A percentile compares a stretch with the other conserved stretches of the same genome.
phyloP scores from a whole-genome alignment of 37 sponge, comb jelly and placozoan genomes.

The Ephydatia muelleri region DNA sequence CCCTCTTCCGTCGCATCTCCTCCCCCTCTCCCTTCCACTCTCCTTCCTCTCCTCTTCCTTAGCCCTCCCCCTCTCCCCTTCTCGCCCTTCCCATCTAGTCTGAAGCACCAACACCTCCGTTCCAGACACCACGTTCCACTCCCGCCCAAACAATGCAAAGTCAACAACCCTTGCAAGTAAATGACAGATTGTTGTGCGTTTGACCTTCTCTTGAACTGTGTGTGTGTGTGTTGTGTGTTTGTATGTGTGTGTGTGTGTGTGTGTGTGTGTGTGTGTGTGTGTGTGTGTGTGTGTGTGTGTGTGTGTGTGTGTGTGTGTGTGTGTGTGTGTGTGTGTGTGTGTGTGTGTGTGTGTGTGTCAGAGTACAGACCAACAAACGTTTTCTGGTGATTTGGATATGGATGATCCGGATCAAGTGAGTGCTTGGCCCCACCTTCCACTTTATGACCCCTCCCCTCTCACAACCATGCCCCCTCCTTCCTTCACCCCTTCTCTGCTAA shows the following conservation, averaged over 20 bases:
- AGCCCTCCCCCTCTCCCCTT: neutral
- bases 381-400: neutral
- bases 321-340: conserved; percentile 18
- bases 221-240: neutral
- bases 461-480: too few species aligned
- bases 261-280: conserved; percentile 33
- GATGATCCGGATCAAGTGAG: neutral
- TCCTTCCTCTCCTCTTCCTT: too few species aligned
- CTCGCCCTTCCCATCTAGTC: neutral
- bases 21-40: too few species aligned
- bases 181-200: neutral
- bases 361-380: neutral
- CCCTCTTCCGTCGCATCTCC: too few species aligned
- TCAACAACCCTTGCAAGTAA: neutral
- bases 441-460: neutral
- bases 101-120: neutral
- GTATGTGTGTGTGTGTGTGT: conserved; percentile 6
- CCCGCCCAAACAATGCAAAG: neutral
- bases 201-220: neutral
- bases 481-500: too few species aligned
- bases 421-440: too few species aligned
- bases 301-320: conserved; percentile 5
- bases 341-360: conserved; percentile 17
- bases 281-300: conserved; percentile 25
- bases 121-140: conserved; percentile 20